phyloP scores from a whole-genome alignment of 2,797 vertebrate genomes.

The Tarsius wallacei region DNA sequence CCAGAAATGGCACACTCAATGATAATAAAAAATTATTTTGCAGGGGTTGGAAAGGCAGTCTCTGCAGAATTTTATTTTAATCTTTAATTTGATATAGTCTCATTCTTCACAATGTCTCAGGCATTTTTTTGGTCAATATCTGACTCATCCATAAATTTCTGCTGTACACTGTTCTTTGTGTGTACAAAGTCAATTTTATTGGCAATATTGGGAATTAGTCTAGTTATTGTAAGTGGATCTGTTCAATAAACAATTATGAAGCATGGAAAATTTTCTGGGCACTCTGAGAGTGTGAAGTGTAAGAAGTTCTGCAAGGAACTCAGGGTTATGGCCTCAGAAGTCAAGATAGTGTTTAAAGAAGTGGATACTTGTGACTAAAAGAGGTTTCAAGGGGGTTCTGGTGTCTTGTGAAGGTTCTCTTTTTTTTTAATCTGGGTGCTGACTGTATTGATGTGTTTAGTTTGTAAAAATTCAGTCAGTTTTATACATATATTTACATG shows the following conservation, averaged over 20 bases:
- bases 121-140: background rate
- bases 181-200: background rate
- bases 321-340: background rate
- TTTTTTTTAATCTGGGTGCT: background rate
- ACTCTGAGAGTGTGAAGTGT: background rate
- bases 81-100: slow-evolving; percentile 15
- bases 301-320: background rate
- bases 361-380: background rate
- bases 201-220: background rate
- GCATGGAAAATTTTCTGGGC: background rate
- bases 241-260: slow-evolving; percentile 7
- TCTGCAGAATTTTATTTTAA: slow-evolving; percentile 54
- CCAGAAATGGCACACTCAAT: background rate
- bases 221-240: slow-evolving; percentile 5
- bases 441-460: background rate
- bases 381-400: background rate
- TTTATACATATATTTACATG: background rate
- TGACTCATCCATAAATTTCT: background rate
- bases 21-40: background rate
- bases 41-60: background rate
- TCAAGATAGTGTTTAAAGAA: background rate
- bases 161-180: background rate
- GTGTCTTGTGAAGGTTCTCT: background rate
- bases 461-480: background rate
- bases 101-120: background rate